Conservation (phyloP, 2,888 invertebrate species). For the Unio pictorum region DNA sequence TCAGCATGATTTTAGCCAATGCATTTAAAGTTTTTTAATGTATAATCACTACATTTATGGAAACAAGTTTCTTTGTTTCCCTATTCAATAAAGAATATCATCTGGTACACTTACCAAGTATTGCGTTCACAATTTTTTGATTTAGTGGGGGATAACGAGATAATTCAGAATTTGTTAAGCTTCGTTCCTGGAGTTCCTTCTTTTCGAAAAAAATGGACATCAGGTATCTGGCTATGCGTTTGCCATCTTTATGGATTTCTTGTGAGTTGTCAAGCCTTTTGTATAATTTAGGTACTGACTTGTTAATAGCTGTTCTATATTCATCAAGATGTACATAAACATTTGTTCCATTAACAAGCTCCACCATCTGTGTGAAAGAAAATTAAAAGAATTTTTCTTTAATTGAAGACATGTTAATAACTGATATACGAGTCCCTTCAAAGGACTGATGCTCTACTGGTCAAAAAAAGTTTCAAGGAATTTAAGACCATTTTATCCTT, state of each 20-base stretch:
- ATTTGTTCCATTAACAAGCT: conserved; percentile 8
- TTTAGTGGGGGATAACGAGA: conserved; percentile 4
- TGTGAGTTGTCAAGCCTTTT: background rate
- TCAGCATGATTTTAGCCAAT: too few species aligned
- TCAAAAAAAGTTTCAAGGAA: too few species aligned
- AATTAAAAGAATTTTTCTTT: background rate
- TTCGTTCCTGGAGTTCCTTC: conserved; percentile 10
- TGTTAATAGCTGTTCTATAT: conserved; percentile 12
- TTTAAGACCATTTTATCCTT: too few species aligned
- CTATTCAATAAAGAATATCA: too few species aligned
- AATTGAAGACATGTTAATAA: too few species aligned
- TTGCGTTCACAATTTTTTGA: too few species aligned
- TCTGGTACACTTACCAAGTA: too few species aligned
- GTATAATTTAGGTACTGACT: conserved; percentile 6
- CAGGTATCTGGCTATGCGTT: conserved; percentile 9
- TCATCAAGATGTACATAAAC: conserved; percentile 12
- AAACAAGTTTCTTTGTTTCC: too few species aligned
- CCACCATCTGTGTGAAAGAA: conserved; percentile 12
- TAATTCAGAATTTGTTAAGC: conserved; percentile 10
- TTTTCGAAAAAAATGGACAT: conserved; percentile 11
- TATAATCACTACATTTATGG: too few species aligned
- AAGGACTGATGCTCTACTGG: too few species aligned
- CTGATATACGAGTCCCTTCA: too few species aligned
- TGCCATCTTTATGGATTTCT: conserved; percentile 3
- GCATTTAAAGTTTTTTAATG: too few species aligned